phyloP scores from a whole-genome alignment of 2,888 invertebrate species.

The Xanthia icteritia region DNA sequence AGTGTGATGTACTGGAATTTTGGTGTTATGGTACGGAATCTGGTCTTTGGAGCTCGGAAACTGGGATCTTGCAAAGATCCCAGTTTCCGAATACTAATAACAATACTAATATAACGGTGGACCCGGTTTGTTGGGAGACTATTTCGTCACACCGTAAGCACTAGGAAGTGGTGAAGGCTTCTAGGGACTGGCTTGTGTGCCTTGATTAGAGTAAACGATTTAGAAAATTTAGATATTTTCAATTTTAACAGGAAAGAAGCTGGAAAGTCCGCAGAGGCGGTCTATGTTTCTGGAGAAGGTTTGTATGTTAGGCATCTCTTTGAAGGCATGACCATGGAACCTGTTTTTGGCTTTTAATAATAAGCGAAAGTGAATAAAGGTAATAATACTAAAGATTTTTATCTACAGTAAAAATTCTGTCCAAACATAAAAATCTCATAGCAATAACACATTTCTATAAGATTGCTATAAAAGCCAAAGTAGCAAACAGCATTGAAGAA shows the following conservation, averaged over 20 bases:
- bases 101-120: too few species aligned
- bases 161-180: not conserved
- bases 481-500: not conserved
- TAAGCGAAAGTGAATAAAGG: not conserved
- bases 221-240: not conserved
- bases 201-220: not conserved
- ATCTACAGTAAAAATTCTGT: not conserved
- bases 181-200: not conserved
- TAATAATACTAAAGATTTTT: not conserved
- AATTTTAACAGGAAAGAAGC: not conserved
- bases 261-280: not conserved
- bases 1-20: conserved; percentile 35
- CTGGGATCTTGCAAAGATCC: not conserved
- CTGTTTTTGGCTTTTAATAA: not conserved
- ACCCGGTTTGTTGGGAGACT: not conserved
- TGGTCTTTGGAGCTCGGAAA: not conserved
- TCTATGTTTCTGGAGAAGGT: not conserved
- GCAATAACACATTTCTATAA: conserved; percentile 38
- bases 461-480: conserved; percentile 27
- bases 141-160: not conserved
- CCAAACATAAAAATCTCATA: conserved; percentile 26
- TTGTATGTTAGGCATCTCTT: not conserved
- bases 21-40: conserved; percentile 2
- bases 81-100: too few species aligned
- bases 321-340: not conserved